Evolutionary conservation across 2,797 vertebrate genomes (phyloP), one percentile per base, ranked within the genome.

Genomic region (Syngnathus rostellatus): DNA sequence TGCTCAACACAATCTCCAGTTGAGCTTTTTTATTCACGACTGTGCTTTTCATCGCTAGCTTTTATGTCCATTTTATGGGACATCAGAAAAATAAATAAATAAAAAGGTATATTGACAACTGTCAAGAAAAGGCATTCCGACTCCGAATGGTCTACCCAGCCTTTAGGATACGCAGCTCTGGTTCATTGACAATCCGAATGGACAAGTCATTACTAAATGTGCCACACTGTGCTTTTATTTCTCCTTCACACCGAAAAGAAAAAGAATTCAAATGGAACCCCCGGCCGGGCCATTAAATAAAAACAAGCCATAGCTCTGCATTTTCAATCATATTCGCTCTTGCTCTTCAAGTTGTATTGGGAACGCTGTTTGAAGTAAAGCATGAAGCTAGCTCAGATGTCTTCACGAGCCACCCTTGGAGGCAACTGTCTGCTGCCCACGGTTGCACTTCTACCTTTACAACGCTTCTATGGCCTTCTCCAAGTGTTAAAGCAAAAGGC

Each of bases 341-440:
- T 79, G 43, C 71, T 76, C 67, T 50, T 64, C 63, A 71, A 71
- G 72, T 65, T 65, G 64, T 66, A 81, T 77, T 67, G 73, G 66
- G 64, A 58, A 38, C 71, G 77, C 66, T 74, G 64, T 88, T 81
- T 82, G 76, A 82, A 83, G 73, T 69, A 61, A 75, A 74, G 77
- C 72, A 71, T 71, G 70, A 67, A 75, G 77, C 78, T 65, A 80
- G 73, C 70, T 75, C 64, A 76, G 69, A 68, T 80, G 75, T 75
- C 77, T 82, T 66, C 62, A 65, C 68, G 70, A 76, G 72, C 64
- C 17, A 55, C 69, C 80, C 68, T 76, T 65, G 23, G 53, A 65
- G 81, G 73, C 65, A 46, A 63, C 38, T 76, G 63, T 83, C 63
- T 61, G 39, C 23, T 43, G 8, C 7, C 69, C 63, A 64, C 63